Evolutionary conservation across 2,797 vertebrate genomes (phyloP), one percentile per base, ranked within the genome.

Genomic region (Myotis vivesi): DNA sequence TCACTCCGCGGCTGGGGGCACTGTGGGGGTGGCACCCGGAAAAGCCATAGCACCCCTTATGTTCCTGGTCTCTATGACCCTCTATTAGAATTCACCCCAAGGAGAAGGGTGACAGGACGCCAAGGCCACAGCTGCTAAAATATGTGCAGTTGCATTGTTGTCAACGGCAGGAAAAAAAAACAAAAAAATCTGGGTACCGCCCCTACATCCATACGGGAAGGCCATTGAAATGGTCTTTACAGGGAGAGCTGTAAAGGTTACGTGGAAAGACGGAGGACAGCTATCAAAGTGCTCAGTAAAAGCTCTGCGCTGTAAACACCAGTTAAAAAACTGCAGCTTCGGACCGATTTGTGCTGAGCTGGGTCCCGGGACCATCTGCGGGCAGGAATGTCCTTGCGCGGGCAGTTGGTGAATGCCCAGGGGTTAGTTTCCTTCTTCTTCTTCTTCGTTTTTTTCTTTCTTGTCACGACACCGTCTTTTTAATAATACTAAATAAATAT

Each of bases 401-500:
- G 12, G 80, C 36, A 12, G 25, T 1, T 23, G 12, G 36, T 30
- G 55, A 75, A 25, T 11, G n/a, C 13, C 41, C 36, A 1, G 0
- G 11, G 19, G 28, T 9, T 33, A 17, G 66, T 23, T 38, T 64
- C 59, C 59, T 25, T 1, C 57, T 59, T 19, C 59, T 25, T 4
- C 59, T 11, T 41, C 3, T 2, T 4, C 30, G 5, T 81, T 64
- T 59, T 73, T 69, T 19, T 12, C 66, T 83, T 89, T 80, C 79
- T 86, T 89, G 83, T 83, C 92, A 86, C 0, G 0, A 38, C 79
- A 85, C 41, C 64, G 22, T 88, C 88, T 76, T 80, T 83, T 92
- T 71, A 93, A 86, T 72, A 55, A 86, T 69, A 38, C 68, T 55
- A 76, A 79, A 64, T 81, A 94, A 89, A 77, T 51, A 83, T 68